Conservation (phyloP, 2,113 vertebrate species). For the Upupa epops region DNA sequence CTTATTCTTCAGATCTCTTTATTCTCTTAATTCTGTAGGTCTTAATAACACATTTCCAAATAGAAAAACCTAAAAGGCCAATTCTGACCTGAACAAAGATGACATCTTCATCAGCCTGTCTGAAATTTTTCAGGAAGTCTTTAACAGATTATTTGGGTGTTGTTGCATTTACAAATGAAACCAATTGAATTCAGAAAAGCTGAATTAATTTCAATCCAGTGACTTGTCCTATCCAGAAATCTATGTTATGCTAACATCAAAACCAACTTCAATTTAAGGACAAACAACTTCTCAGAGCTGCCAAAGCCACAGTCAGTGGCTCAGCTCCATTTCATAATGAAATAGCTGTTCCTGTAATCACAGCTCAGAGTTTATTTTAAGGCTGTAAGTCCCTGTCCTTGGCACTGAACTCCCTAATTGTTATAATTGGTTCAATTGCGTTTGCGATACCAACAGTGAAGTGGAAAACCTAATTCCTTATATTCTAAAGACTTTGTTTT, state of each 20-base stretch:
- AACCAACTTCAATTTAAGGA: background rate
- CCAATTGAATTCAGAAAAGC: background rate
- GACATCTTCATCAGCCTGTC: background rate
- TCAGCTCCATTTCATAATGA: background rate
- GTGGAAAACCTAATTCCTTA: background rate
- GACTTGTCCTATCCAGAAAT: background rate
- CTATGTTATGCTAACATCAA: background rate
- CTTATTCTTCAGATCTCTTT: background rate
- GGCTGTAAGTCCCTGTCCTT: rapidly evolving
- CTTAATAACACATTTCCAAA: background rate
- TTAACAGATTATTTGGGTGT: background rate
- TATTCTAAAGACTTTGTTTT: background rate
- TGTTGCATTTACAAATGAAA: background rate
- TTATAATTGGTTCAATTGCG: background rate
- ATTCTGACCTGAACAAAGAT: background rate
- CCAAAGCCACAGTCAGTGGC: background rate
- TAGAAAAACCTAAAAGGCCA: background rate
- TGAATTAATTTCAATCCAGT: background rate
- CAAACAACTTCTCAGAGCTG: background rate
- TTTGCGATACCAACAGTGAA: background rate
- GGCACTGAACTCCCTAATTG: background rate
- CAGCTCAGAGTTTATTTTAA: background rate
- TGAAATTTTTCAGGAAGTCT: background rate
- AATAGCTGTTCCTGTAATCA: background rate
- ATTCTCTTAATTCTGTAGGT: background rate